Evolutionary conservation across 1,140 invertebrate genomes (phyloP), one percentile per base, ranked within the genome.

Genomic region (Catajapyx aquilonaris): DNA sequence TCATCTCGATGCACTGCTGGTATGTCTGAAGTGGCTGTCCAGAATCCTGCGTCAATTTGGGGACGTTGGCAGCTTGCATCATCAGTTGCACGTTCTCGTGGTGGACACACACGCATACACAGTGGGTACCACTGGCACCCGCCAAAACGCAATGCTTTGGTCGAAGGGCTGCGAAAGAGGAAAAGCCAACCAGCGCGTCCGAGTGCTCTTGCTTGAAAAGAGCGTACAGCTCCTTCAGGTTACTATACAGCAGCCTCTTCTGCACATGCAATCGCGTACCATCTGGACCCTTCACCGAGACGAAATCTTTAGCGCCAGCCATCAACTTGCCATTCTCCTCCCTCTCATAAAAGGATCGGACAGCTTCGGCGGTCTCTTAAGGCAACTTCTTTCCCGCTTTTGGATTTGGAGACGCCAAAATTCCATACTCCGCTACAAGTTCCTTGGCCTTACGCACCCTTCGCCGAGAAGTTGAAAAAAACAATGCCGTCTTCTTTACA

Each of bases 31-130:
- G 20, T 13, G 5, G 20, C 18, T 10, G 15, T 17, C 20, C 31
- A 32, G 36, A 19, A 22, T 21, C 28, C 34, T 13, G 16, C 18
- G n/a, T 41, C 4, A 41, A 11, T 2, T 41, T 9, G 13, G 21
- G 17, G 5, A 37, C 2, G 17, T 38, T 42, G 15, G 9, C 20
- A 5, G 31, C 43, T n/a, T 45, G 31, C n/a, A 48, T 36, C 40
- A 49, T 47, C 13, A 51, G 37, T 40, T 45, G 45, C 15, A 48
- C 35, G 33, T 52, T 46, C 23, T 46, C 39, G 21, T 46, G 44
- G n/a, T 25, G 32, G 5, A 16, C 21, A 25, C 44, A 46, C 16
- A 48, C 44, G 37, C 46, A 46, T 35, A 50, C 49, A 33, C 31
- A 42, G 38, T 51, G 48, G 32, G 38, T 44, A 5, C 50, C 46